Evolutionary conservation across 1,140 invertebrate genomes (phyloP), one percentile per base, ranked within the genome.

Genomic region (Drosophila ogumai): DNA sequence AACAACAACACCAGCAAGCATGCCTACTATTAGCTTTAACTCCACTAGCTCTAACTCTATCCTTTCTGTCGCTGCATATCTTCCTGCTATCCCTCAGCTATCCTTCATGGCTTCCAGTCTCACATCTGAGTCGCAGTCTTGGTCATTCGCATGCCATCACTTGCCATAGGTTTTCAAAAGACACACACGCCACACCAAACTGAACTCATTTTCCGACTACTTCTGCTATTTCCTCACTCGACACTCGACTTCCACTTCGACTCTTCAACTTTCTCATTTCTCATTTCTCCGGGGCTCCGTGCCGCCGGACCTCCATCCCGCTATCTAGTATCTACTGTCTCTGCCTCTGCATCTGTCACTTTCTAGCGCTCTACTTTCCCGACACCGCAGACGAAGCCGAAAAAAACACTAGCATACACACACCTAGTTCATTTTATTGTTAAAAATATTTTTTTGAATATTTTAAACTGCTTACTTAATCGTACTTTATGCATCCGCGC

Each of bases 111-210:
- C 43, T 63, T 46, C 15, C 32, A 43, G 44, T 46, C 44, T 44
- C 2, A 28, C 32, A 47, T 54, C 17, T 65, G 80, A 87, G 90
- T 87, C 77, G 84, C 78, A 90, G 91, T 92, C 91, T 86, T 91
- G 87, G 80, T 88, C 78, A 76, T 75, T 71, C 43, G 68, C 73
- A 79, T 80, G 91, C 91, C 91, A 92, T 92, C 85, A 92, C 91
- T 92, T 92, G 91, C 91, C 91, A 92, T 92, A 92, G 90, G 85
- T 87, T 75, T 88, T 59, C 54, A 67, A 55, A 46, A 77, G 49
- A 56, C 50, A 78, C 49, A 52, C 32, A 22, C 36, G 50, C 74
- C 73, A 66, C 64, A 76, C 79, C 71, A 80, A 88, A 80, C 84
- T 87, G 76, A 88, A 88, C 82, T 88, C 66, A 87, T 76, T 82